These are phyloP conservation scores for Tupaia chinensis DNA, from an alignment of 2,113 vertebrate genomes.

Conservation along the genomic window DNA sequence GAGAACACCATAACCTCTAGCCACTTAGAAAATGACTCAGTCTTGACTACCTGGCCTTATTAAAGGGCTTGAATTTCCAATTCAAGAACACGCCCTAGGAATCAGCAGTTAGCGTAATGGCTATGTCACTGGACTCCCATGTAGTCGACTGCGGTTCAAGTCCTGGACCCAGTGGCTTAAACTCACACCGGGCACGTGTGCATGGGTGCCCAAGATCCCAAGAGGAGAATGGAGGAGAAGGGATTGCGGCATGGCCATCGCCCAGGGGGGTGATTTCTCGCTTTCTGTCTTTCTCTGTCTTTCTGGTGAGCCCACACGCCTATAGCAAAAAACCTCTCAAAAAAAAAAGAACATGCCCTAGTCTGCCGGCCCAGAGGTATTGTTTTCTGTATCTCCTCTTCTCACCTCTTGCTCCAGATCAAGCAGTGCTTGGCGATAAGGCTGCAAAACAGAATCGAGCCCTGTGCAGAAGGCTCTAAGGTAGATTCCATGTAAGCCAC, in stretches of 20 bases:
- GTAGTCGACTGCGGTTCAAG: too few species aligned
- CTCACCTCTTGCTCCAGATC: constrained; percentile 98
- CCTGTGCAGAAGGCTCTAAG: constrained; percentile 97
- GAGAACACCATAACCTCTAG: not conserved
- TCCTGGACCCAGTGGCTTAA: too few species aligned
- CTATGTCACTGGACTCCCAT: too few species aligned
- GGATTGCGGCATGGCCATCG: too few species aligned
- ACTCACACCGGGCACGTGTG: too few species aligned
- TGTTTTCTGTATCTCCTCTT: not conserved
- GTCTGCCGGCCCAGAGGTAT: not conserved
- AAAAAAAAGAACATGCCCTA: not conserved
- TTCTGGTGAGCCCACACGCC: too few species aligned
- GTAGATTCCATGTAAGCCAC: constrained; percentile 96
- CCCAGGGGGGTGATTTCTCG: too few species aligned
- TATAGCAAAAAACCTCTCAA: too few species aligned
- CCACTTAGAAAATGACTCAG: not conserved
- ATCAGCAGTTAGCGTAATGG: too few species aligned
- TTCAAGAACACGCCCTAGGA: not conserved
- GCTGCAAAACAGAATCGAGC: constrained; percentile 95
- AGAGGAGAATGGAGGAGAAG: too few species aligned
- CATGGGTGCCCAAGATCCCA: too few species aligned
- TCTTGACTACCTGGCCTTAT: not conserved
- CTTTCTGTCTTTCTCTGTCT: too few species aligned
- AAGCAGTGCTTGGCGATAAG: constrained; percentile 96
- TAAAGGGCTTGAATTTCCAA: constrained; percentile 42